A percentile compares a stretch with the other conserved stretches of the same genome.
Evolutionary conservation across 2,113 vertebrate species (phyloP).

Genomic region (Ceuthmochares aereus): DNA sequence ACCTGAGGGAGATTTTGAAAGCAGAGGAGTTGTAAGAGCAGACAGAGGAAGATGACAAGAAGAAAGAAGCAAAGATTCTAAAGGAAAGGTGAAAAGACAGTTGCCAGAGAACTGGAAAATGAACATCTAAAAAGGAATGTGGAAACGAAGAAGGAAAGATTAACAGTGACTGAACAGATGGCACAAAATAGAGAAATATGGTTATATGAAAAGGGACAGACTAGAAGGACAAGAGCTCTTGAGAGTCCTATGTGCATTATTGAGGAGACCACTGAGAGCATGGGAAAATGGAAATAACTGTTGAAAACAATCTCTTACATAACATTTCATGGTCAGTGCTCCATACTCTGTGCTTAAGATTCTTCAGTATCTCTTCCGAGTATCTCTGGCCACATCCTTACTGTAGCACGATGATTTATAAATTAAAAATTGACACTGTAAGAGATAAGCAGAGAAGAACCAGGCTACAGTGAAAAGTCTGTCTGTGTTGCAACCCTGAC

Average conservation of each 20-base stretch:
- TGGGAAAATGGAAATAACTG: background rate
- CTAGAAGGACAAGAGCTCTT: background rate
- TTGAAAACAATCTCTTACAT: background rate
- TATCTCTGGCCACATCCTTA: conserved; percentile 43
- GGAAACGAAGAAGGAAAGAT: background rate
- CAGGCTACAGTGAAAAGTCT: background rate
- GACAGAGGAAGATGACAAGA: background rate
- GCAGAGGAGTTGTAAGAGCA: background rate
- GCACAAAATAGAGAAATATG: background rate
- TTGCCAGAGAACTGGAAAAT: background rate
- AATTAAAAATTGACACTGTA: background rate
- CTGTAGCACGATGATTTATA: background rate
- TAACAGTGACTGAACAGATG: background rate
- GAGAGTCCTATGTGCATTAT: background rate
- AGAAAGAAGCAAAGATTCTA: background rate
- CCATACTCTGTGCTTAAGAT: background rate
- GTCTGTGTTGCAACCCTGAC: background rate
- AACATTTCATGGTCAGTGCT: background rate
- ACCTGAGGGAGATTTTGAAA: background rate
- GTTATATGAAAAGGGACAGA: background rate
- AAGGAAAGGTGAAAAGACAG: background rate
- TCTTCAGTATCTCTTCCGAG: background rate
- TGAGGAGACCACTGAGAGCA: background rate
- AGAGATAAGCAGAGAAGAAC: conserved; percentile 12
- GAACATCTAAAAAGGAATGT: background rate